These are phyloP conservation scores for Myotis myotis DNA, from an alignment of 2,797 vertebrate species.

Conservation along the genomic window DNA sequence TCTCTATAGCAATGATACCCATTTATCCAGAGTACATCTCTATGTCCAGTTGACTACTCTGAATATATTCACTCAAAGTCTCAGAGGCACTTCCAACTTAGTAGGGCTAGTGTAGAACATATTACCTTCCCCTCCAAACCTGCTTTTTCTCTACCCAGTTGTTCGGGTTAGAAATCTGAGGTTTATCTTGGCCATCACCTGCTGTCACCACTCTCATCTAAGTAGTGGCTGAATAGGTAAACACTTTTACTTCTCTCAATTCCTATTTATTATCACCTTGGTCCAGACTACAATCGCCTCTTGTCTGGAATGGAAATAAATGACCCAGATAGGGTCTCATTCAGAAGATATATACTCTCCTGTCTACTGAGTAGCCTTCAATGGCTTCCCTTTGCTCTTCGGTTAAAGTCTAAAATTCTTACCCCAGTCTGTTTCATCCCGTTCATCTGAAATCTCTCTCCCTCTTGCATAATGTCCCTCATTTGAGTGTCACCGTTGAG, in stretches of 20 bases:
- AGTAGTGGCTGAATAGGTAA: background rate
- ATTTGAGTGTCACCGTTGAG: background rate
- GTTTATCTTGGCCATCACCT: background rate
- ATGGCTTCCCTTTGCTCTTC: background rate
- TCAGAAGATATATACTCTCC: background rate
- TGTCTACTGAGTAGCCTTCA: background rate
- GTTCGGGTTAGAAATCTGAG: background rate
- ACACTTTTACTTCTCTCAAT: background rate
- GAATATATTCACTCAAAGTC: background rate
- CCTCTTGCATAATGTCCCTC: background rate
- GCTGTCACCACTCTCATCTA: background rate
- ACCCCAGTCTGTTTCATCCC: background rate
- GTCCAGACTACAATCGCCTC: background rate
- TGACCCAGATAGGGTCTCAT: background rate
- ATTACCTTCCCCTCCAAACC: background rate
- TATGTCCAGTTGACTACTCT: background rate
- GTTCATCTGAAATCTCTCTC: background rate
- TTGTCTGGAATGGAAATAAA: background rate
- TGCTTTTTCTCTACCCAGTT: background rate
- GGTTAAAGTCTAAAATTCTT: background rate
- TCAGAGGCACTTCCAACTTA: background rate
- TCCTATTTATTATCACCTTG: background rate
- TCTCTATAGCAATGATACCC: background rate
- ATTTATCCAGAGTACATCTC: background rate
- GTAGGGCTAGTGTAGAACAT: background rate